Conservation (phyloP, 2,113 vertebrate genomes). For the Nothocercus nigrocapillus region DNA sequence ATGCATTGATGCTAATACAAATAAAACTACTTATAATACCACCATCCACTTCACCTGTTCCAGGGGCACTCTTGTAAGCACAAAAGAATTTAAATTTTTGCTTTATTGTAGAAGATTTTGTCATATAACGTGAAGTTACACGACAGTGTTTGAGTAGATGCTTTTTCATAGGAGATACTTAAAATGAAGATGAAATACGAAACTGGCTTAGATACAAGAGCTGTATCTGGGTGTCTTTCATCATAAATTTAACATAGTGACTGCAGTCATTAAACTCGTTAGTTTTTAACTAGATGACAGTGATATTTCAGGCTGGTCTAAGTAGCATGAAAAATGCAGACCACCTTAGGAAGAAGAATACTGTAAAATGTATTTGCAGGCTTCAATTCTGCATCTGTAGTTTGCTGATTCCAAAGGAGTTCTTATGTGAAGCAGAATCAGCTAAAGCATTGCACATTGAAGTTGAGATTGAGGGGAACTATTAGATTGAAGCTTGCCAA, state of each 20-base stretch:
- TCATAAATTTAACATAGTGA: neutral
- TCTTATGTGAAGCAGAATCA: neutral
- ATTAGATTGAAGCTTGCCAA: neutral
- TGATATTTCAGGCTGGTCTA: neutral
- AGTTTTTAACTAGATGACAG: neutral
- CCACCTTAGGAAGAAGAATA: neutral
- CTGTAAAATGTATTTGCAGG: neutral
- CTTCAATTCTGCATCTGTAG: neutral
- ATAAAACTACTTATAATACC: constrained; percentile 79
- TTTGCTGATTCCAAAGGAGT: neutral
- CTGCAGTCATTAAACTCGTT: neutral
- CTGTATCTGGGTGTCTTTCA: neutral
- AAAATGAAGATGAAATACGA: neutral
- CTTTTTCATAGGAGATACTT: neutral
- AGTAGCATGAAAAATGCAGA: neutral
- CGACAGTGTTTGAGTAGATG: neutral
- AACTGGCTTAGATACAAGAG: neutral
- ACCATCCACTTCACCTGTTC: constrained; percentile 89
- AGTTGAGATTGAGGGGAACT: neutral
- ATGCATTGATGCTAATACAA: constrained; percentile 78
- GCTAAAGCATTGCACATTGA: neutral
- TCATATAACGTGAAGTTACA: neutral
- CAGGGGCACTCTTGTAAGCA: constrained; percentile 81
- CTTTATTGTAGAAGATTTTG: neutral
- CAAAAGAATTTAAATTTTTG: neutral